A percentile compares a stretch with the other conserved stretches of the same genome.
phyloP scores from a whole-genome alignment of 1,140 invertebrate genomes.

The Zaprionus nigranus region DNA sequence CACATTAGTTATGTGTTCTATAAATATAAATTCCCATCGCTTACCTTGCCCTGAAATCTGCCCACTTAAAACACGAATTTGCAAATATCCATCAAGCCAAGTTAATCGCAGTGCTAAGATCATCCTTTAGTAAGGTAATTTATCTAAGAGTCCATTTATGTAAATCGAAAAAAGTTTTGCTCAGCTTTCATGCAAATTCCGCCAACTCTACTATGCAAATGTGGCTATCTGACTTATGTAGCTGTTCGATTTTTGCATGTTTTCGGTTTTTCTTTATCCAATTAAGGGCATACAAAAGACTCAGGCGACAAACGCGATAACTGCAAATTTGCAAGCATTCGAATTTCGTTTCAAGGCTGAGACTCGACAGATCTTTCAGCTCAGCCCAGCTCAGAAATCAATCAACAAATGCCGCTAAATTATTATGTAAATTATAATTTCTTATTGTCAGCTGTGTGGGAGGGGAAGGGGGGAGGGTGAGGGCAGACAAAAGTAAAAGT shows the following conservation, averaged over 20 bases:
- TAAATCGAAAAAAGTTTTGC: conserved; percentile 56
- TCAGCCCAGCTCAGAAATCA: conserved; percentile 48
- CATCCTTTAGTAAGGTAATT: conserved; percentile 39
- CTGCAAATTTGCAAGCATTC: conserved; percentile 24
- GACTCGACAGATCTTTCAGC: conserved; percentile 12
- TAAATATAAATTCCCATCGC: not conserved
- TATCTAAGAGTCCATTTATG: conserved; percentile 40
- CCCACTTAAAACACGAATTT: conserved; percentile 29
- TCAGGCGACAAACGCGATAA: conserved; percentile 57
- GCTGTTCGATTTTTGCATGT: conserved; percentile 54
- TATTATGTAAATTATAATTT: conserved; percentile 77
- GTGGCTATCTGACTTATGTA: conserved; percentile 47
- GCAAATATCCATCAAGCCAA: not conserved
- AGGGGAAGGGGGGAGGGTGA: not conserved
- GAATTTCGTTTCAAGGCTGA: conserved; percentile 41
- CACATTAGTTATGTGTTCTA: conserved; percentile 12
- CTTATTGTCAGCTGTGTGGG: conserved; percentile 37
- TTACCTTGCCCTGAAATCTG: conserved; percentile 4
- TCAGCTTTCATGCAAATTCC: conserved; percentile 56
- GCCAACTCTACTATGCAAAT: conserved; percentile 68
- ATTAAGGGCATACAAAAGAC: conserved; percentile 68
- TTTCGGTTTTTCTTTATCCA: conserved; percentile 58
- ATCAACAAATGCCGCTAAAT: conserved; percentile 71
- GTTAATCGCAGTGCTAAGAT: not conserved
- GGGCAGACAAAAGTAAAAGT: conserved; percentile 57